A percentile compares a stretch with the other conserved stretches of the same genome.
Conservation (phyloP, 1,140 invertebrate genomes). For the Polypedilum pembai region DNA sequence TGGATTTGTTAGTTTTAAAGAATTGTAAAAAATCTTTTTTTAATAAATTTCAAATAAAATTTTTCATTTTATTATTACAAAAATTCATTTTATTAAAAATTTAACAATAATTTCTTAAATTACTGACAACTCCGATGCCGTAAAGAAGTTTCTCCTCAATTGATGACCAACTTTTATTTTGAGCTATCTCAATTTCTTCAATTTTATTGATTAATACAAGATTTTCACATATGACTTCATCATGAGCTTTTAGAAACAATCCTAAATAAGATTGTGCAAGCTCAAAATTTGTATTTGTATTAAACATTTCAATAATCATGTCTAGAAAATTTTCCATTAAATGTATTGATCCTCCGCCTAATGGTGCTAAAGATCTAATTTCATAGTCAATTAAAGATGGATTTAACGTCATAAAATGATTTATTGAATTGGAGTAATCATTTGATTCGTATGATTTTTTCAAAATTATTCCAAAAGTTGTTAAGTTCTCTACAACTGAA, state of each 20-base stretch:
- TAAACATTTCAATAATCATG: conserved; percentile 63
- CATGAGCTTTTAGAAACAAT: conserved; percentile 83
- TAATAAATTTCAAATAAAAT: conserved; percentile 1
- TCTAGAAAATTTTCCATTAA: conserved; percentile 74
- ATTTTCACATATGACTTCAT: conserved; percentile 52
- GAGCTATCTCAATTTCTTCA: conserved; percentile 50
- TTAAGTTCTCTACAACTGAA: conserved; percentile 34
- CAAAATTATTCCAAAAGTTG: conserved; percentile 58
- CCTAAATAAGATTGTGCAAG: conserved; percentile 86
- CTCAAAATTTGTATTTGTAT: conserved; percentile 79
- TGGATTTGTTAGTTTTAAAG: background rate
- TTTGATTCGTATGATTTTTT: conserved; percentile 41
- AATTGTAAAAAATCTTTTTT: background rate
- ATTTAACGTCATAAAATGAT: conserved; percentile 70
- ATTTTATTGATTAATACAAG: conserved; percentile 51
- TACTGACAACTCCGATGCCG: conserved; percentile 67
- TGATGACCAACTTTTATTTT: conserved; percentile 56
- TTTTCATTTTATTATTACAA: background rate
- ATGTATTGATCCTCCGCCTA: conserved; percentile 57
- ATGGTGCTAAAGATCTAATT: conserved; percentile 69
- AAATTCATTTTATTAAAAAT: background rate
- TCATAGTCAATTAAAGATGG: conserved; percentile 86
- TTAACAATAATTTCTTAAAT: conserved; percentile 59
- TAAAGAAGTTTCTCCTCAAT: conserved; percentile 66
- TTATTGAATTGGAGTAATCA: conserved; percentile 52